phyloP scores from a whole-genome alignment of 2,113 vertebrate species.

The Kryptolebias marmoratus region DNA sequence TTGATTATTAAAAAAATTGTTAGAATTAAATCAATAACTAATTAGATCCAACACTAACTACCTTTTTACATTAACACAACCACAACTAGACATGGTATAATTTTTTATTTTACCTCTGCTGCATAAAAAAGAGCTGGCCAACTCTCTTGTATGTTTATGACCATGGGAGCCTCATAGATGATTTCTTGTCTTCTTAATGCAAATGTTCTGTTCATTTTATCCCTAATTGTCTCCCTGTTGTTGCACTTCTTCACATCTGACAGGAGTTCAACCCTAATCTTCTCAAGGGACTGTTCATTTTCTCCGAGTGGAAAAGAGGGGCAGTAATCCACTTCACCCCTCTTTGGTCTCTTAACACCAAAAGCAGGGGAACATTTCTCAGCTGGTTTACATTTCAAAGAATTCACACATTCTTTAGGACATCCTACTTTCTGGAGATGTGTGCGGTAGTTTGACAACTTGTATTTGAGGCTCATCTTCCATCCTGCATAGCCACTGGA shows the following conservation, averaged over 20 bases:
- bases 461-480: conserved; percentile 34
- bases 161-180: conserved; percentile 20
- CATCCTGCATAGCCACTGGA: neutral
- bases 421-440: conserved; percentile 26
- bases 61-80: too few relatives aligned
- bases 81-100: too few relatives aligned
- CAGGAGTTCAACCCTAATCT: conserved; percentile 25
- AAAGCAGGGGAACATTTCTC: conserved; percentile 16
- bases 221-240: conserved; percentile 14
- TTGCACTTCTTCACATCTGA: conserved; percentile 24
- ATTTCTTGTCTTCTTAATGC: conserved; percentile 23
- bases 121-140: conserved; percentile 23
- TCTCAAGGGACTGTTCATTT: neutral
- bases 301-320: conserved; percentile 25
- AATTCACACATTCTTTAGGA: conserved; percentile 30
- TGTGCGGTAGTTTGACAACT: conserved; percentile 32
- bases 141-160: conserved; percentile 10
- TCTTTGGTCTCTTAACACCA: conserved; percentile 28
- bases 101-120: conserved; percentile 4
- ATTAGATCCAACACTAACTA: too few relatives aligned
- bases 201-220: conserved; percentile 31
- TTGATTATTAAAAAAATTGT: too few relatives aligned
- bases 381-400: conserved; percentile 25
- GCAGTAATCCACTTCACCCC: conserved; percentile 25
- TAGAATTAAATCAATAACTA: too few relatives aligned